These are phyloP conservation scores for Peromyscus melanophrys DNA, from an alignment of 2,797 vertebrate species.

Conservation along the genomic window DNA sequence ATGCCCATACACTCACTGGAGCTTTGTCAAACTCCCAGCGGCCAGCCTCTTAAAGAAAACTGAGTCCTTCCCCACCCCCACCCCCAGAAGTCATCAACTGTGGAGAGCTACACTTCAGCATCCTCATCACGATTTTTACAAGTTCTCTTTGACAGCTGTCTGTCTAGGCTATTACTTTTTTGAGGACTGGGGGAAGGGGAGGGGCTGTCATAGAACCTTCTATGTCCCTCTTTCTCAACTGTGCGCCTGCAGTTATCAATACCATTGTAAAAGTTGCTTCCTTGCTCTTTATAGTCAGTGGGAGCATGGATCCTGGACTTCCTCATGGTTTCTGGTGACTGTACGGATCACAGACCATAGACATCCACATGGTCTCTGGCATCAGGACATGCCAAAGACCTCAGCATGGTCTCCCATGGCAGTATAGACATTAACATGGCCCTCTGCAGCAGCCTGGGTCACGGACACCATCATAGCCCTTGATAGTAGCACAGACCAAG, in stretches of 20 bases:
- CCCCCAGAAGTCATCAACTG: background rate
- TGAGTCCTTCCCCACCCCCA: background rate
- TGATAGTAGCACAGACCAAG: background rate
- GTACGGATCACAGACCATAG: background rate
- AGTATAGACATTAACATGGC: background rate
- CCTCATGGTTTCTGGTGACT: background rate
- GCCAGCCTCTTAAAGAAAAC: background rate
- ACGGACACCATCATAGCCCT: background rate
- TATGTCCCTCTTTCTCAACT: background rate
- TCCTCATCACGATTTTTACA: background rate
- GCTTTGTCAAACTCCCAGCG: background rate
- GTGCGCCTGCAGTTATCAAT: background rate
- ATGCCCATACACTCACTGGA: background rate
- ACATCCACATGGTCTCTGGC: background rate
- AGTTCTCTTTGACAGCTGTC: background rate
- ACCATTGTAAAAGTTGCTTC: background rate
- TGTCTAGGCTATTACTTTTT: background rate
- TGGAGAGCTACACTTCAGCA: background rate
- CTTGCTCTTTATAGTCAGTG: background rate
- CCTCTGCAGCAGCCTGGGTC: background rate
- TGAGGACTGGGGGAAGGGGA: no score
- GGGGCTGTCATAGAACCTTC: background rate
- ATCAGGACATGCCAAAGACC: background rate
- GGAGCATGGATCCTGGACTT: background rate
- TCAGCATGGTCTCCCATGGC: background rate